Evolutionary conservation across 2,888 invertebrate genomes (phyloP).

Genomic region (Xestia rhomboidea): DNA sequence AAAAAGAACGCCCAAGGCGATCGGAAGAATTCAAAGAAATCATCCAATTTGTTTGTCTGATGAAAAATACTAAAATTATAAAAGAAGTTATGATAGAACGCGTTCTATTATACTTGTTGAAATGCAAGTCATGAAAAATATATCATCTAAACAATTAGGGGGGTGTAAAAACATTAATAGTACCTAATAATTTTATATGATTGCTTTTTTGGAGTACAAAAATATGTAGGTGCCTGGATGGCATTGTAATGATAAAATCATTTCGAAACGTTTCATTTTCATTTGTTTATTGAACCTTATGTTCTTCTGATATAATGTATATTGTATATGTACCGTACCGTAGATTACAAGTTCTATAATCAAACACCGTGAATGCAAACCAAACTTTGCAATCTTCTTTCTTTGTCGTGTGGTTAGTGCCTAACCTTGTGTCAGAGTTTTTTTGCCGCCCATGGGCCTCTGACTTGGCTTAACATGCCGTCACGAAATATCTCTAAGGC

Average conservation of each 20-base stretch:
- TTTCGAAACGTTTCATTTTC: not conserved
- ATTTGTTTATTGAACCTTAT: not conserved
- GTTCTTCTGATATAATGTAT: not conserved
- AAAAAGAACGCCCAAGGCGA: slow-evolving; percentile 92
- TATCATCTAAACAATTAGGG: not conserved
- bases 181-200: not conserved
- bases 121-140: slow-evolving; percentile 39
- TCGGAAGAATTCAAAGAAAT: slow-evolving; percentile 92
- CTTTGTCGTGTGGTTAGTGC: no score
- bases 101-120: not conserved
- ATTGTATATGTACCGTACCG: not conserved
- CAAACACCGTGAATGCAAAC: not conserved
- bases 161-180: slow-evolving; percentile 4
- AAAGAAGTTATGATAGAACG: not conserved
- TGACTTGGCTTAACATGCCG: no score
- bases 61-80: slow-evolving; percentile 43
- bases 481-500: no score
- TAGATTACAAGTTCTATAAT: not conserved
- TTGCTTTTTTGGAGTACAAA: slow-evolving; percentile 20
- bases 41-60: slow-evolving; percentile 90
- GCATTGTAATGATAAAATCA: not conserved
- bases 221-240: not conserved
- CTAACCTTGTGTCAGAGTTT: no score
- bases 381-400: not conserved
- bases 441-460: no score